These are phyloP conservation scores for Momotus momota DNA, from an alignment of 2,797 vertebrate species.

Conservation along the genomic window DNA sequence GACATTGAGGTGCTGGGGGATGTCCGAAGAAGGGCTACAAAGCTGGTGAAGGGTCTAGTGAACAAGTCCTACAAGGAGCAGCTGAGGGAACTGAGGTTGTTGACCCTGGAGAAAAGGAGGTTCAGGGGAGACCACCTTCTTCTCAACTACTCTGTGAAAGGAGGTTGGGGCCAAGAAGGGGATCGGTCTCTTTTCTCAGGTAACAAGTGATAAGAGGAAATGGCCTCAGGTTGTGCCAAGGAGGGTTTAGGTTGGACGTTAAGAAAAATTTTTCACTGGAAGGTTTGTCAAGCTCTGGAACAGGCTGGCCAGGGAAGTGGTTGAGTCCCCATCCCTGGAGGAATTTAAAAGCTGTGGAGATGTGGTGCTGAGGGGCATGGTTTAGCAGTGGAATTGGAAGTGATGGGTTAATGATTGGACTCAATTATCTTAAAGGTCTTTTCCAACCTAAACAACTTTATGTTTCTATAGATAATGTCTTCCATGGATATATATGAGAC, in stretches of 20 bases:
- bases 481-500: background rate
- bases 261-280: fast-evolving
- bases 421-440: background rate
- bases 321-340: background rate
- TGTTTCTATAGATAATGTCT: background rate
- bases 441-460: background rate
- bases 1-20: fast-evolving
- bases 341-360: fast-evolving
- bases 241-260: background rate
- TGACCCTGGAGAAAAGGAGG: background rate
- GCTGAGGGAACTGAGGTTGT: background rate
- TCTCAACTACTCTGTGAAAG: background rate
- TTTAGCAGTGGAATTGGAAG: background rate
- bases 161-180: fast-evolving
- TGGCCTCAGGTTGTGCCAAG: fast-evolving
- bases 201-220: background rate
- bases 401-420: fast-evolving
- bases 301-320: background rate
- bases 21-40: fast-evolving
- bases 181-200: fast-evolving
- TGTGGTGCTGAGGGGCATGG: no score
- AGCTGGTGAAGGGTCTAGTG: fast-evolving
- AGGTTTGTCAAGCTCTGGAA: fast-evolving
- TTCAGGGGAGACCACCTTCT: fast-evolving
- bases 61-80: fast-evolving